phyloP scores from a whole-genome alignment of 2,113 vertebrate species.

The Tragelaphus scriptus region DNA sequence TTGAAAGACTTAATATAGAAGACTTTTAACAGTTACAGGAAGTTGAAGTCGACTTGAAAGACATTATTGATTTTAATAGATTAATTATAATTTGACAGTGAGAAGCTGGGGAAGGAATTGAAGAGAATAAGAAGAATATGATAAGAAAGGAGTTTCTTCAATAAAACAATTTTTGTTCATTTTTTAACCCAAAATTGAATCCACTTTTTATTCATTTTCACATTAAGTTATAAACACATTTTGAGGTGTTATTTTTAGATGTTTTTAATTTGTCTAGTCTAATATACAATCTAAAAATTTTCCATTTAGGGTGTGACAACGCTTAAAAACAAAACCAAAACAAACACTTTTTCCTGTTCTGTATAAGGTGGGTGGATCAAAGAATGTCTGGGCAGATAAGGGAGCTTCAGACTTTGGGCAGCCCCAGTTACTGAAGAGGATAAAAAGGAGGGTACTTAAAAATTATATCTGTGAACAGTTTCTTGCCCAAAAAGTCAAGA shows the following conservation, averaged over 20 bases:
- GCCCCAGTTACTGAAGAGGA: not conserved
- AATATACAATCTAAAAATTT: conserved; percentile 34
- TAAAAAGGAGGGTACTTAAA: not conserved
- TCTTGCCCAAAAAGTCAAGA: not conserved
- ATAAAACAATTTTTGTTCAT: not conserved
- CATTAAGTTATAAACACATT: conserved; percentile 2
- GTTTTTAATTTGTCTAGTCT: conserved; percentile 40
- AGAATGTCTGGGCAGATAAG: conserved; percentile 40
- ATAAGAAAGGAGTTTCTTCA: not conserved
- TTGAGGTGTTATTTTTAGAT: conserved; percentile 51
- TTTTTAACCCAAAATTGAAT: not conserved
- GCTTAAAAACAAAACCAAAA: conserved; percentile 29
- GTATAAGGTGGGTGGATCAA: conserved; percentile 50
- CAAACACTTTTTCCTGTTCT: conserved; percentile 49
- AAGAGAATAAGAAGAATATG: not conserved
- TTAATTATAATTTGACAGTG: not conserved
- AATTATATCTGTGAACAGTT: not conserved
- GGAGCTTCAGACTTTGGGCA: not conserved
- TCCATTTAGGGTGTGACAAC: conserved; percentile 22
- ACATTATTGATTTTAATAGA: not conserved
- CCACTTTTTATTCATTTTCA: conserved; percentile 12
- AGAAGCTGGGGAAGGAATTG: not conserved
- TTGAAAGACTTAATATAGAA: not conserved
- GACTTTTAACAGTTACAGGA: not conserved
- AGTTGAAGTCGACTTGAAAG: not conserved